Evolutionary conservation across 2,888 invertebrate species (phyloP).

Genomic region (Hemithea aestivaria): DNA sequence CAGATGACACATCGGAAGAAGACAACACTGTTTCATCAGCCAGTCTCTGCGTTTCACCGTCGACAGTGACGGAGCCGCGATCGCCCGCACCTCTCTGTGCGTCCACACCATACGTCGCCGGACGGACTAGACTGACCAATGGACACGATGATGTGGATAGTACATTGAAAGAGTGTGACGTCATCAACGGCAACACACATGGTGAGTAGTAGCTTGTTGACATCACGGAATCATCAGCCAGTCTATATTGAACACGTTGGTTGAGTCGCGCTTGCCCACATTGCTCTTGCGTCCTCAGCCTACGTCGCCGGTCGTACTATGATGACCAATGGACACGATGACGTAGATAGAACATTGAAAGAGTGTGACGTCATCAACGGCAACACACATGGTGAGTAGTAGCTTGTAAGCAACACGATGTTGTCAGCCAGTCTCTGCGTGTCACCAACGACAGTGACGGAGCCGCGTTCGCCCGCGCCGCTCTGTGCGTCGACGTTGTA

Average conservation of each 20-base stretch:
- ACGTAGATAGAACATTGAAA: constrained; percentile 35
- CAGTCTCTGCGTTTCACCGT: constrained; percentile 65
- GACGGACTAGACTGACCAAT: constrained; percentile 37
- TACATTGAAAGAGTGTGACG: constrained; percentile 37
- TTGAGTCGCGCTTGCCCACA: constrained; percentile 42
- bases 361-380: constrained; percentile 55
- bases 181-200: constrained; percentile 57
- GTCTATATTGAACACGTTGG: constrained; percentile 44
- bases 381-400: constrained; percentile 51
- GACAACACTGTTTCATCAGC: constrained; percentile 66
- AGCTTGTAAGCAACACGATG: constrained; percentile 53
- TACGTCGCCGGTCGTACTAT: constrained; percentile 28
- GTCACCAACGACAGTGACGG: constrained; percentile 43
- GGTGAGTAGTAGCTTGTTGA: constrained; percentile 49
- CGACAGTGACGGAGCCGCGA: constrained; percentile 16
- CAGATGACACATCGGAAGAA: constrained; percentile 61
- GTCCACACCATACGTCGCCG: constrained; percentile 31
- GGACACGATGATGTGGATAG: constrained; percentile 47
- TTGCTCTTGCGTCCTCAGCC: constrained; percentile 44
- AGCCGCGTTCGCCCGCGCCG: constrained; percentile 45
- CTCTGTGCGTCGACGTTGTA: constrained; percentile 39
- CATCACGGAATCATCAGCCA: constrained; percentile 63
- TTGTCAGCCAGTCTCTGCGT: constrained; percentile 68
- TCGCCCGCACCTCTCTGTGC: constrained; percentile 51
- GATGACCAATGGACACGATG: constrained; percentile 50